Base-by-base conservation (phyloP, 35 echinoderm and acorn worm genomes). In the Eucidaris tribuloides region DNA sequence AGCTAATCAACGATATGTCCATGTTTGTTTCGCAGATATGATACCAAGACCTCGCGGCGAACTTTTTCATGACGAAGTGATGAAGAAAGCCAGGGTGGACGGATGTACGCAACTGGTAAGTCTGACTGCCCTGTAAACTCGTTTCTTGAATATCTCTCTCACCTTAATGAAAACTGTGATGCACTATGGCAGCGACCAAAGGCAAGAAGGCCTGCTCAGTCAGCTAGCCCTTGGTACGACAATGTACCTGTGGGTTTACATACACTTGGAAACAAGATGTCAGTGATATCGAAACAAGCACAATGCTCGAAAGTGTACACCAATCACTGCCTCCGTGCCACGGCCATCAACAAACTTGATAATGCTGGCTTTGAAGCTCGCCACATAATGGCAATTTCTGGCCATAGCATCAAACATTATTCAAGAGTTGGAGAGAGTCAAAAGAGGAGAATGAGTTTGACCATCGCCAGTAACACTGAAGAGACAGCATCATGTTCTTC, bases 401-500 rank as follows among this genome's bases (percentile, higher is more conserved):
- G 87, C n/a, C 85, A 87, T 46, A 81, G 59, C 36, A 88, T 88
- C 61, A 88, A 80, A 46, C 46, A 80, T 63, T 88, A 81, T 37
- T 30, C 41, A 7, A 70, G 78, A 54, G 60, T 45, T 42, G 60
- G 36, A 50, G 86, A 88, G 62, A 57, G 29, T 33, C 55, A 88
- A 24, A 81, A 81, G 20, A 61, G 79, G 15, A 45, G 62, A 37
- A 85, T 74, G 42, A 76, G 83, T 37, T 52, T 80, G 45, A 52
- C 78, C 11, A 46, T 57, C 78, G 45, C 78, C 19, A 64, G 60
- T 64, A 64, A n/a, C n/a, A n/a, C n/a, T 64, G 60, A 23, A 64
- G 0, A 31, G 19, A 13, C 29, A 64, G 19, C 0, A 28, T 64
- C 60, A 64, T n/a, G n/a, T n/a, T n/a, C n/a, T n/a, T n/a, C n/a